Conservation (phyloP, 2,113 vertebrate genomes). For the Engraulis encrasicolus region DNA sequence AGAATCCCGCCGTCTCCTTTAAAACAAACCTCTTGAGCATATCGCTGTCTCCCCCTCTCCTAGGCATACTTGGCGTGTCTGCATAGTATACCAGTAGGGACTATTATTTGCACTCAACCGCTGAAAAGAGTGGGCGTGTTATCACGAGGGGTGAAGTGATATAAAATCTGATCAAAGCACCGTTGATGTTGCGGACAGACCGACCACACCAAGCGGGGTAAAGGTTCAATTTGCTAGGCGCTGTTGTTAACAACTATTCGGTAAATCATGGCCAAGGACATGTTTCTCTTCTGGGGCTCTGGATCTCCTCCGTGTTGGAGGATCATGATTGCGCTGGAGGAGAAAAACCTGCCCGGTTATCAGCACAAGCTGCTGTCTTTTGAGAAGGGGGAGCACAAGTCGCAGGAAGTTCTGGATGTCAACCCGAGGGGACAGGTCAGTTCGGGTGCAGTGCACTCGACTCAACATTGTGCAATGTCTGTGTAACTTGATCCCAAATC, state of each 20-base stretch:
- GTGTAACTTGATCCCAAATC: no score
- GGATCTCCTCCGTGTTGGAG: constrained; percentile 79
- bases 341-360: constrained; percentile 74
- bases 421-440: constrained; percentile 75
- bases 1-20: neutral
- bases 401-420: constrained; percentile 56
- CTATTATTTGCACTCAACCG: no score
- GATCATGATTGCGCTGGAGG: constrained; percentile 72
- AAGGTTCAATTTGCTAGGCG: neutral
- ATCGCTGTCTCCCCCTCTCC: no score
- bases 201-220: no score
- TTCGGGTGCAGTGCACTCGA: no score
- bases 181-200: no score
- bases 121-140: no score
- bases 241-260: neutral
- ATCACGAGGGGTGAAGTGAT: no score
- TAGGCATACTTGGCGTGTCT: no score
- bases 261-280: constrained; percentile 66
- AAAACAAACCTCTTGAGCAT: neutral
- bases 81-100: no score
- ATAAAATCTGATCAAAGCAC: no score
- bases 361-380: constrained; percentile 67
- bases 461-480: no score
- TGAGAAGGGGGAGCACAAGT: constrained; percentile 73
- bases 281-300: constrained; percentile 70